These are phyloP conservation scores for Manis crassicaudata DNA, from an alignment of 2,797 vertebrate genomes.

Conservation along the genomic window DNA sequence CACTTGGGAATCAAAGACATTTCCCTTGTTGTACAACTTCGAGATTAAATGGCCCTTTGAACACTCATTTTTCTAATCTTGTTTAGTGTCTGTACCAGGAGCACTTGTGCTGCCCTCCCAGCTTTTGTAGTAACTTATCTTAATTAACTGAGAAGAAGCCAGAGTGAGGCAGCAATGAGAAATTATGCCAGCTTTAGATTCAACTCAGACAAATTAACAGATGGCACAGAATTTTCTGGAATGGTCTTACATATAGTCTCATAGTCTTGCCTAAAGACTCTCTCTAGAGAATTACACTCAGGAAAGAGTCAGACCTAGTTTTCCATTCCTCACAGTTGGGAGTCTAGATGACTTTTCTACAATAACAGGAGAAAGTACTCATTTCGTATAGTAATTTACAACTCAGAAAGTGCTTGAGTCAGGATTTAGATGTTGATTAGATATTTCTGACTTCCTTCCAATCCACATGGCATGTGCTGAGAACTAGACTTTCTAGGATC, in stretches of 20 bases:
- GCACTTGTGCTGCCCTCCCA: background rate
- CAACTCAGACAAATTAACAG: background rate
- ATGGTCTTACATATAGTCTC: background rate
- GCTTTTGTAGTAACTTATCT: constrained; percentile 60
- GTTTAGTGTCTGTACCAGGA: background rate
- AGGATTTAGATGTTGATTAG: background rate
- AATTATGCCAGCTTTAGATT: constrained; percentile 52
- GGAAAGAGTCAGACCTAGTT: background rate
- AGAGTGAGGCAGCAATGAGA: constrained; percentile 53
- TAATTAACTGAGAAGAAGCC: constrained; percentile 58
- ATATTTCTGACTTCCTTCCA: background rate
- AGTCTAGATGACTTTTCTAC: background rate
- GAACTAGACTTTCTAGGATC: background rate
- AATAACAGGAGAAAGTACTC: background rate
- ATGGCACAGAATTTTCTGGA: constrained; percentile 20
- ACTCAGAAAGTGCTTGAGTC: background rate
- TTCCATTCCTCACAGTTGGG: background rate
- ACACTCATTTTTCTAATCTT: constrained; percentile 36
- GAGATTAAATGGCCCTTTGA: constrained; percentile 53
- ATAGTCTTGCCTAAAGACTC: background rate
- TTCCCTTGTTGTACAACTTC: background rate
- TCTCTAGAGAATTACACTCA: background rate
- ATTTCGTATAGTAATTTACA: background rate
- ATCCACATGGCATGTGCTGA: background rate
- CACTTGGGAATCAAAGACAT: constrained; percentile 22